These are phyloP conservation scores for Lamprotornis superbus DNA, from an alignment of 2,113 vertebrate species.

Conservation along the genomic window DNA sequence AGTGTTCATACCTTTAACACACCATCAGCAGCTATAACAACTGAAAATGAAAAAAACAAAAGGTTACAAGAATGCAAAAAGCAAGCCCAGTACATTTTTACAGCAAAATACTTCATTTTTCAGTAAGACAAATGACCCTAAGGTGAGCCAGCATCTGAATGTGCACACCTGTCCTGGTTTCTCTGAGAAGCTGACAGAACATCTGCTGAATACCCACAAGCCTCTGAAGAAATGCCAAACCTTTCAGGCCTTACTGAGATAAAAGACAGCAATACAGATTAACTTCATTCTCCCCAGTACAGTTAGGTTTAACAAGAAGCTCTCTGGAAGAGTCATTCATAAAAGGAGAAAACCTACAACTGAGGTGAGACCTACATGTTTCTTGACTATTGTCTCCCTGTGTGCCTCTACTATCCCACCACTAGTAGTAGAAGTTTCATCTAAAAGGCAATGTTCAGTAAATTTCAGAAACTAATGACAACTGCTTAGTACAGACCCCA, in stretches of 20 bases:
- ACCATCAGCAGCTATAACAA: slow-evolving; percentile 91
- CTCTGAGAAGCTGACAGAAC: background rate
- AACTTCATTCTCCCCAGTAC: background rate
- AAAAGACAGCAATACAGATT: background rate
- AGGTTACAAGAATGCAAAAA: slow-evolving; percentile 12
- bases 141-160: background rate
- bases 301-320: background rate
- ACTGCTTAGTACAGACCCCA: background rate
- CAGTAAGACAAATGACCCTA: background rate
- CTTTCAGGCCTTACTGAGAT: background rate
- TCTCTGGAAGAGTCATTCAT: background rate
- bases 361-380: background rate
- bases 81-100: background rate
- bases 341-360: background rate
- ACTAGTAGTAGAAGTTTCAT: background rate
- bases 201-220: background rate
- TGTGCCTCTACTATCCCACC: background rate
- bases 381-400: background rate
- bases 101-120: background rate
- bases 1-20: slow-evolving; percentile 86
- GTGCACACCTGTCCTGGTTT: background rate
- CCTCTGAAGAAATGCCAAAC: background rate
- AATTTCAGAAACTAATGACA: background rate
- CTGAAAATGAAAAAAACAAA: slow-evolving; percentile 75
- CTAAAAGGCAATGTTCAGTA: background rate